Evolutionary conservation across 2,113 vertebrate species (phyloP).

Genomic region (human): GRCh38 chrX:82015001-82015500

Average conservation of each 20-base stretch:
- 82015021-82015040: not conserved
- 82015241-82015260: not conserved
- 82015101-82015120: not conserved
- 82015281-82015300: not conserved
- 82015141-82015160: not conserved
- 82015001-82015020: not conserved
- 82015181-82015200: not conserved
- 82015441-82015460: no score
- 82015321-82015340: not conserved
- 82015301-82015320: not conserved
- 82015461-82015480: not conserved
- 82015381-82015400: not conserved
- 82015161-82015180: not conserved
- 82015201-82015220: not conserved
- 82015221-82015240: not conserved
- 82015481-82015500: not conserved
- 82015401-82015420: no score
- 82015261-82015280: not conserved
- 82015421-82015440: no score
- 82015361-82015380: not conserved
- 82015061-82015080: not conserved
- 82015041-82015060: not conserved
- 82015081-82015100: not conserved
- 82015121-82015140: not conserved
- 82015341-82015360: not conserved